phyloP scores from a whole-genome alignment of 2,888 invertebrate species.

The Eupithecia inturbata region DNA sequence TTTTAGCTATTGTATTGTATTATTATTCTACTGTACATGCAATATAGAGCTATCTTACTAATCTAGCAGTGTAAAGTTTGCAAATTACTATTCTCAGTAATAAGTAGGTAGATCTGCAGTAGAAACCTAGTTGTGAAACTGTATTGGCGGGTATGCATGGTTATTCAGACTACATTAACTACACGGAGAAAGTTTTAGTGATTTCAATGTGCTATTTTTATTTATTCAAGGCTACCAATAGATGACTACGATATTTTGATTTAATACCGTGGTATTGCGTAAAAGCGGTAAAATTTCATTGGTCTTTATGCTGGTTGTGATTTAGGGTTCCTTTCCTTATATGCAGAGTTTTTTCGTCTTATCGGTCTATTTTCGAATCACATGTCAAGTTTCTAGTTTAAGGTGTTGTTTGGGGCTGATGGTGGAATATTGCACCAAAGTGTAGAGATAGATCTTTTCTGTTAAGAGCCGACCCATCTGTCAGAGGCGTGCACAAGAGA shows the following conservation, averaged over 20 bases:
- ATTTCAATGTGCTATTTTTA: constrained; percentile 23
- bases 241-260: neutral
- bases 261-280: neutral
- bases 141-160: constrained; percentile 23
- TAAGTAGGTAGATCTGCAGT: constrained; percentile 32
- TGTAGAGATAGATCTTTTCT: neutral
- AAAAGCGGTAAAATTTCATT: no score
- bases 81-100: constrained; percentile 8
- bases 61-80: neutral
- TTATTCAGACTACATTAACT: constrained; percentile 30
- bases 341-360: no score
- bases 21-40: neutral
- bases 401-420: neutral
- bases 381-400: neutral
- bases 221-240: neutral
- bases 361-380: no score
- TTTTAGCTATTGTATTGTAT: neutral
- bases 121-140: constrained; percentile 36
- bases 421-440: neutral
- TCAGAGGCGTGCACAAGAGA: neutral
- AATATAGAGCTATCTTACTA: neutral
- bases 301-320: neutral
- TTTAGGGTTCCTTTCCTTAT: no score
- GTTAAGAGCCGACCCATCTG: neutral
- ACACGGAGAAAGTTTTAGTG: constrained; percentile 40